Conservation (phyloP, 92 coral and sea anemone genomes). For the Parazoanthus swiftii region DNA sequence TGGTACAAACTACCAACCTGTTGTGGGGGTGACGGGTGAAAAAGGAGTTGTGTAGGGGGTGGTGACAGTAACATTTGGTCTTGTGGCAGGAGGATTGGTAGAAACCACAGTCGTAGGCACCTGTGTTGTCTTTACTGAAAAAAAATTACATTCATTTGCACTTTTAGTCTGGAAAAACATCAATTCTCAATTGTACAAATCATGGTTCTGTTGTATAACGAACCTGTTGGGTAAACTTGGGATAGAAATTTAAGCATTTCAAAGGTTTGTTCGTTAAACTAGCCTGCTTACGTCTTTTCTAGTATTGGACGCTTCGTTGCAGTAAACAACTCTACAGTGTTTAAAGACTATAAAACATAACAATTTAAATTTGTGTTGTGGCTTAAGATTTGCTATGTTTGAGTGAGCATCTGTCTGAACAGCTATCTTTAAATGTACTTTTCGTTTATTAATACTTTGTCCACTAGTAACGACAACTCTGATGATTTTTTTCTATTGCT, state of each 20-base stretch:
- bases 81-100: background rate
- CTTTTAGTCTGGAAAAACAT: background rate
- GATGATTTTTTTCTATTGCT: no score
- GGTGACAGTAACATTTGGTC: slow-evolving; percentile 33
- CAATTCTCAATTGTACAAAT: background rate
- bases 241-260: background rate
- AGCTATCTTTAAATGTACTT: no score
- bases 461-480: no score
- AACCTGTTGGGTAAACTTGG: background rate
- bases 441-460: no score
- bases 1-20: slow-evolving; percentile 36
- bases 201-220: background rate
- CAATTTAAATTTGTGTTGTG: no score
- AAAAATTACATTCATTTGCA: background rate
- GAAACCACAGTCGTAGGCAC: slow-evolving; percentile 4
- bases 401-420: no score
- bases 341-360: no score
- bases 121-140: background rate
- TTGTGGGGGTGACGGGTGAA: slow-evolving; percentile 51
- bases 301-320: no score
- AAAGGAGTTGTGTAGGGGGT: slow-evolving; percentile 40
- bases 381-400: no score
- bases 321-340: no score
- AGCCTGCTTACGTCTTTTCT: no score
- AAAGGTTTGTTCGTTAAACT: background rate